phyloP scores from a whole-genome alignment of 2,888 invertebrate species.

The Spicauda simplicius region DNA sequence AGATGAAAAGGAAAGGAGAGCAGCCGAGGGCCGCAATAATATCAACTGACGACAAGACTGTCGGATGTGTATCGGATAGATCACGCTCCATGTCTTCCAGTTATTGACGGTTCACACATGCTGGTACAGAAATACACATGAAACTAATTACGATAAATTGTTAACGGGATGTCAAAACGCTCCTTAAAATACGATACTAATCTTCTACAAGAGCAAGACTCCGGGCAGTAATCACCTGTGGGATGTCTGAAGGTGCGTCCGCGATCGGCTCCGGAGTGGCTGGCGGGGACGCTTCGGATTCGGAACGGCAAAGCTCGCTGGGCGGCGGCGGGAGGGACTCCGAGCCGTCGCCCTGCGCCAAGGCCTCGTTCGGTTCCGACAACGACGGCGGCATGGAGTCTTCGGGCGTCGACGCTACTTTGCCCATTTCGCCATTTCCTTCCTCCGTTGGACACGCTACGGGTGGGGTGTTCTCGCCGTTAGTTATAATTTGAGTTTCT shows the following conservation, averaged over 20 bases:
- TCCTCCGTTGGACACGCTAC: slow-evolving; percentile 15
- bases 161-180: slow-evolving; percentile 66
- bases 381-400: slow-evolving; percentile 47
- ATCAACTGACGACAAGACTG: slow-evolving; percentile 47
- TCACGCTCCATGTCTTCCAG: slow-evolving; percentile 65
- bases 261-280: slow-evolving; percentile 40
- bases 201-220: slow-evolving; percentile 76
- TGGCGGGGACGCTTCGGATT: slow-evolving; percentile 42
- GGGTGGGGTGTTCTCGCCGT: slow-evolving; percentile 36
- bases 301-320: slow-evolving; percentile 46
- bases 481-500: slow-evolving; percentile 37
- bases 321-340: slow-evolving; percentile 54
- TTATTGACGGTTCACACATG: slow-evolving; percentile 74
- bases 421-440: slow-evolving; percentile 20
- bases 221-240: slow-evolving; percentile 78
- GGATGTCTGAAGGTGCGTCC: slow-evolving; percentile 42
- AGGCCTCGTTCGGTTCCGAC: slow-evolving; percentile 44
- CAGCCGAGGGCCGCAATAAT: slow-evolving; percentile 49
- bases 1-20: slow-evolving; percentile 53
- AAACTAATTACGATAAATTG: slow-evolving; percentile 71
- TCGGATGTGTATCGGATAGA: slow-evolving; percentile 51
- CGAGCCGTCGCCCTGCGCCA: slow-evolving; percentile 44
- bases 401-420: slow-evolving; percentile 39
- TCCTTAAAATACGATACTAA: slow-evolving; percentile 69
- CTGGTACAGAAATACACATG: slow-evolving; percentile 73